Conservation (phyloP, 2,888 invertebrate genomes). For the Chrysomela aeneicollis region DNA sequence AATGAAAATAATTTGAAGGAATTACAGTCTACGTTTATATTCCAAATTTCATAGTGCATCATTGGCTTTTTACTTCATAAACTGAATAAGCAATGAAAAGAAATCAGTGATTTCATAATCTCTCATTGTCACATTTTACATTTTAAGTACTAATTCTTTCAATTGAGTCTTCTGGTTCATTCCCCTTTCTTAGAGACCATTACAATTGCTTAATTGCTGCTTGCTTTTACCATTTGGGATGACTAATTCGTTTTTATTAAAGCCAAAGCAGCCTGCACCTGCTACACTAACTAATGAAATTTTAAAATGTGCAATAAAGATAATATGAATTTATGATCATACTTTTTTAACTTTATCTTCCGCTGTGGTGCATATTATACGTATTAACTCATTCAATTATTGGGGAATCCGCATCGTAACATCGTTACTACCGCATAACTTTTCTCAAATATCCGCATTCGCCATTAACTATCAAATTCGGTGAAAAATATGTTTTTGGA, state of each 20-base stretch:
- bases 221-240: constrained; percentile 8
- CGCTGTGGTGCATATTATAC: no score
- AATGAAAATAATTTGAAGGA: no score
- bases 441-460: no score
- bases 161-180: constrained; percentile 6
- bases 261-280: constrained; percentile 10
- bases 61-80: no score
- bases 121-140: neutral
- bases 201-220: constrained; percentile 20
- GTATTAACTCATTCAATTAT: no score
- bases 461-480: no score
- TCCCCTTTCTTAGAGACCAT: constrained; percentile 13
- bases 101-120: neutral
- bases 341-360: neutral
- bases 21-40: no score
- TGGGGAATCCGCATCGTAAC: no score
- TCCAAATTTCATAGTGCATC: no score
- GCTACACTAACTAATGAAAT: constrained; percentile 6
- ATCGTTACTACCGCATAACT: no score
- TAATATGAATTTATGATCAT: neutral
- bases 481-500: no score
- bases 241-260: constrained; percentile 19
- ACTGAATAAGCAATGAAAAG: no score
- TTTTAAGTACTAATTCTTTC: neutral
- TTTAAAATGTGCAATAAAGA: constrained; percentile 1